Percentiles rank a stretch among this genome's conserved stretches.
phyloP scores from a whole-genome alignment of 2,888 invertebrate species.

The Lysandra bellargus region DNA sequence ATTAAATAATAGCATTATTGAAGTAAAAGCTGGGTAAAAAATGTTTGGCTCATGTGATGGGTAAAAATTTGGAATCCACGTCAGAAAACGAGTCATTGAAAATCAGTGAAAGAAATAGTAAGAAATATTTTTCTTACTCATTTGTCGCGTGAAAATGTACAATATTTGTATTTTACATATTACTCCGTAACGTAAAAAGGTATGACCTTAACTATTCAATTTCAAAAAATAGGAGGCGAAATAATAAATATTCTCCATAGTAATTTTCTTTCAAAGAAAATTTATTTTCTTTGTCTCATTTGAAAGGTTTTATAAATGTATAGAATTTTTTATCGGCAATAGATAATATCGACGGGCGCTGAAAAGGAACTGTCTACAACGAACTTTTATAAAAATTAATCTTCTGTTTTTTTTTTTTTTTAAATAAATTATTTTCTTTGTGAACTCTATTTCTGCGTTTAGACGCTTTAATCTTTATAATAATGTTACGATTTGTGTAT shows the following conservation, averaged over 20 bases:
- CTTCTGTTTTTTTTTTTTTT: background rate
- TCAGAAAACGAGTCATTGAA: too few relatives aligned
- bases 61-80: too few relatives aligned
- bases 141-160: too few relatives aligned
- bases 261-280: background rate
- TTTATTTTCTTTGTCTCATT: conserved; percentile 15
- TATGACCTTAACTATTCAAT: background rate
- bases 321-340: conserved; percentile 1
- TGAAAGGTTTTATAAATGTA: background rate
- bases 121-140: too few relatives aligned
- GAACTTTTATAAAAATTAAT: background rate
- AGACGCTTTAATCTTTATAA: too few relatives aligned
- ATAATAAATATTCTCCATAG: background rate
- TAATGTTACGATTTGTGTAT: too few relatives aligned
- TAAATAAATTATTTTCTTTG: background rate
- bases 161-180: too few relatives aligned
- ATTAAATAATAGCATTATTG: background rate
- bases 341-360: conserved; percentile 3
- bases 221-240: background rate
- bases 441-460: background rate
- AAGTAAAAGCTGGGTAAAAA: too few relatives aligned
- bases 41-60: too few relatives aligned
- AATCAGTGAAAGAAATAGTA: too few relatives aligned
- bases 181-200: background rate
- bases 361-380: background rate